Percentiles rank a stretch among this genome's conserved stretches.
Evolutionary conservation across 2,888 invertebrate species (phyloP).

Genomic region (Chrysolina haemoptera): DNA sequence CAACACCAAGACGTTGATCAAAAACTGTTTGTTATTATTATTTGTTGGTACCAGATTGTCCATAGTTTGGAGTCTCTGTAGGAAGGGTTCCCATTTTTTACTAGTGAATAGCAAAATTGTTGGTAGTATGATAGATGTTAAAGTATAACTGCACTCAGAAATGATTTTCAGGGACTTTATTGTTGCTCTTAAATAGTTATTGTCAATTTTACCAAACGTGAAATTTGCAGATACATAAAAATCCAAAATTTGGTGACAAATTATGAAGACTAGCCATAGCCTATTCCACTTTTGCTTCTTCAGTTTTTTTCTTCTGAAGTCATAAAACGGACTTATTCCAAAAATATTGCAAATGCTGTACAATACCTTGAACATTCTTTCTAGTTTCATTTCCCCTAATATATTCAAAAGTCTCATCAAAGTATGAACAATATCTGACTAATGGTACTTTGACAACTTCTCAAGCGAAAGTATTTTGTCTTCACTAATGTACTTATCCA

Average conservation of each 20-base stretch:
- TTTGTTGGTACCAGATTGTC: neutral
- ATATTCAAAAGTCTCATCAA: too few relatives aligned
- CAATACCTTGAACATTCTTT: neutral
- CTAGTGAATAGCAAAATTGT: neutral
- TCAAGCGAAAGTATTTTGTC: neutral
- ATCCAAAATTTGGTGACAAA: neutral
- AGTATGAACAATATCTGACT: too few relatives aligned
- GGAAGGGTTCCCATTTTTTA: neutral
- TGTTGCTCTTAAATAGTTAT: neutral
- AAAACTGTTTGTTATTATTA: neutral
- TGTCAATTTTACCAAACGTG: neutral
- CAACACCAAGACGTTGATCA: neutral
- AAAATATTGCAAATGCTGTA: neutral
- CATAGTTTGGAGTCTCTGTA: neutral
- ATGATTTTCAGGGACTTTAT: neutral
- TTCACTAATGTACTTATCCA: neutral
- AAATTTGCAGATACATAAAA: neutral
- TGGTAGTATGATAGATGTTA: slow-evolving; percentile 1
- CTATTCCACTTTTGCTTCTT: slow-evolving; percentile 14
- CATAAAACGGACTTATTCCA: slow-evolving; percentile 28
- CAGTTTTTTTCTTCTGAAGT: slow-evolving; percentile 20
- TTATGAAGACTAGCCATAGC: neutral
- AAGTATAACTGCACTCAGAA: neutral
- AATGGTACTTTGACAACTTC: slow-evolving; percentile 4
- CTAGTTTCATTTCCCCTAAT: neutral